A percentile compares a stretch with the other conserved stretches of the same genome.
These are phyloP conservation scores for Betta splendens DNA, from an alignment of 2,797 vertebrate genomes.

Conservation along the genomic window DNA sequence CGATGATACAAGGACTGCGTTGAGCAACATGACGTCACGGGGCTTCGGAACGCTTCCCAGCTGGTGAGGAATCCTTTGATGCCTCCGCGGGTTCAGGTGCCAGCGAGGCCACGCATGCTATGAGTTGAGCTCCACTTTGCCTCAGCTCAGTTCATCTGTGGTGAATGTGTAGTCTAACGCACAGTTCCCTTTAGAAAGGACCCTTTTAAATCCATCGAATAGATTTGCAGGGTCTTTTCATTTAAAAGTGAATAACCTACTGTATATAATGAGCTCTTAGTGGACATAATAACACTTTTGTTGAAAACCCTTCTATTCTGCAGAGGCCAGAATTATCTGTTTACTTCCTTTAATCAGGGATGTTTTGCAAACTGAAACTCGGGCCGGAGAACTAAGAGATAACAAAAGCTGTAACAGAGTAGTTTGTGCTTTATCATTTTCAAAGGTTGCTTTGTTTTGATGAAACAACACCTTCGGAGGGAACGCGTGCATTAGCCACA, in stretches of 20 bases:
- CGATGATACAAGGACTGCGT: constrained; percentile 64
- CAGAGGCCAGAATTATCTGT: not conserved
- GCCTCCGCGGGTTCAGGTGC: constrained; percentile 28
- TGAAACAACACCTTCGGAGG: not conserved
- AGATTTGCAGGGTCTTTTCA: too few species aligned
- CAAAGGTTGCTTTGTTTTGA: constrained; percentile 6
- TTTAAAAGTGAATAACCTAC: too few species aligned
- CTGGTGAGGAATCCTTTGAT: constrained; percentile 52
- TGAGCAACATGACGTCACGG: constrained; percentile 37
- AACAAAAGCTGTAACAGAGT: constrained; percentile 7
- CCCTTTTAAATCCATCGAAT: too few species aligned
- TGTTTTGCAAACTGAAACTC: not conserved
- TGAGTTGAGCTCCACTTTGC: constrained; percentile 9
- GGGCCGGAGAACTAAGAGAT: not conserved
- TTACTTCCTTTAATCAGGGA: not conserved
- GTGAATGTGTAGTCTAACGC: too few species aligned
- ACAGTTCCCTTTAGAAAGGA: too few species aligned
- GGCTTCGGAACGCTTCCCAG: constrained; percentile 49
- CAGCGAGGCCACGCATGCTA: constrained; percentile 1
- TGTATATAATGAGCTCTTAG: too few species aligned
- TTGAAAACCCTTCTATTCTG: too few species aligned
- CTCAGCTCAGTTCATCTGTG: too few species aligned
- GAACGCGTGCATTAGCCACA: too few species aligned
- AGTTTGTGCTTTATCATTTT: not conserved
- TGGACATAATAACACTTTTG: too few species aligned